These are phyloP conservation scores for Clarias magur DNA, from an alignment of 2,113 vertebrate genomes.

Conservation along the genomic window DNA sequence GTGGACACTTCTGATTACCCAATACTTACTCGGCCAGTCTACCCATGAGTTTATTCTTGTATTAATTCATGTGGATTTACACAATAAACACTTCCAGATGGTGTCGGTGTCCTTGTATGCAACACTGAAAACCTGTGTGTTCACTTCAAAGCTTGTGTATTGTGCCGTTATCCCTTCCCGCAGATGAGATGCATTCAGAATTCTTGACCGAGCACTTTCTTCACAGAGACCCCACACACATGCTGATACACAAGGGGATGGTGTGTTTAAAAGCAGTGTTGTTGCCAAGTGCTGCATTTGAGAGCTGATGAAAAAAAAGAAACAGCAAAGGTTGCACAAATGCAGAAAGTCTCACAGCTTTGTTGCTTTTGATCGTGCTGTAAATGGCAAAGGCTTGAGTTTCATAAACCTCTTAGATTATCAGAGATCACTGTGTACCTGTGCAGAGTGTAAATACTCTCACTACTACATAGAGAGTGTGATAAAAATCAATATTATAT, in stretches of 20 bases:
- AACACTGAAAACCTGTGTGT: neutral
- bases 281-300: constrained; percentile 58
- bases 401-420: neutral
- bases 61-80: neutral
- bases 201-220: constrained; percentile 70
- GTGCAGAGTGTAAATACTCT: neutral
- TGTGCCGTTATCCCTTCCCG: constrained; percentile 54
- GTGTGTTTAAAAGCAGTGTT: constrained; percentile 67
- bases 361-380: constrained; percentile 55
- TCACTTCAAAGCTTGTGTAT: constrained; percentile 37
- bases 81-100: neutral
- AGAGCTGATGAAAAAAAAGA: constrained; percentile 55
- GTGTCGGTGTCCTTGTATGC: neutral
- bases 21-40: neutral
- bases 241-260: constrained; percentile 68
- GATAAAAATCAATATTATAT: neutral
- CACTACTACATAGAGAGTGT: neutral
- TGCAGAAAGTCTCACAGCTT: constrained; percentile 48
- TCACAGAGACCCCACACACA: constrained; percentile 60
- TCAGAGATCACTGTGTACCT: constrained; percentile 5
- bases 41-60: neutral
- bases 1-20: neutral
- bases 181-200: constrained; percentile 53
- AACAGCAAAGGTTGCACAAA: constrained; percentile 55
- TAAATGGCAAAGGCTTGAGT: constrained; percentile 52